Evolutionary conservation across 2,888 invertebrate species (phyloP).

Genomic region (Andrena chrysosceles): DNA sequence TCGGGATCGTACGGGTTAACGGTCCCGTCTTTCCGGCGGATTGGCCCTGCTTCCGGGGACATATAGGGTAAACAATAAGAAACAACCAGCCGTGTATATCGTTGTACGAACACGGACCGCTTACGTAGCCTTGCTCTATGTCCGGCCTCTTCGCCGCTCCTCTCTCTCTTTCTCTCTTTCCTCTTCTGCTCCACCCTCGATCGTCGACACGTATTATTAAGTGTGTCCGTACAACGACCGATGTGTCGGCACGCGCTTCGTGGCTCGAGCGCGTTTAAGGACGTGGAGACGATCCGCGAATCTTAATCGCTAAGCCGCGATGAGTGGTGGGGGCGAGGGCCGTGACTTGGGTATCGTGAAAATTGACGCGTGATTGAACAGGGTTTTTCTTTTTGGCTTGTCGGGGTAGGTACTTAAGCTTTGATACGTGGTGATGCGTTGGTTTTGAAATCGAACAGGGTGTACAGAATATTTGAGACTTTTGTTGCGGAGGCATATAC

Average conservation of each 20-base stretch:
- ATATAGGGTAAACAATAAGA: slow-evolving; percentile 84
- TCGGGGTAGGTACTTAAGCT: too few relatives aligned
- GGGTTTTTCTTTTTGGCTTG: too few relatives aligned
- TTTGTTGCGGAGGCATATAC: too few relatives aligned
- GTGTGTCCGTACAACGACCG: slow-evolving; percentile 80
- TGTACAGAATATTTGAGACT: too few relatives aligned
- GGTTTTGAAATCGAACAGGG: too few relatives aligned
- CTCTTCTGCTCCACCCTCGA: slow-evolving; percentile 35
- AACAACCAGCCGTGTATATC: slow-evolving; percentile 57
- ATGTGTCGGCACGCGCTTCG: slow-evolving; percentile 75
- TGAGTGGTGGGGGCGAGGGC: not conserved
- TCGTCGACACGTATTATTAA: slow-evolving; percentile 78
- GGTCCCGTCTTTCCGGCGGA: slow-evolving; percentile 84
- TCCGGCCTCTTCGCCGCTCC: slow-evolving; percentile 50
- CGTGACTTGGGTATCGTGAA: not conserved
- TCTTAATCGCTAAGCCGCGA: slow-evolving; percentile 41
- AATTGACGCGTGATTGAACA: not conserved
- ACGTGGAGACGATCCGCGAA: slow-evolving; percentile 58
- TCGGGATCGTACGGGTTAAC: slow-evolving; percentile 84
- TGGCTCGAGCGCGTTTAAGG: slow-evolving; percentile 64
- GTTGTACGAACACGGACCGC: slow-evolving; percentile 55
- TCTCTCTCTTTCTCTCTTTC: slow-evolving; percentile 6
- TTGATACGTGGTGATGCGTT: too few relatives aligned
- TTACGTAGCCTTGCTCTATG: slow-evolving; percentile 55
- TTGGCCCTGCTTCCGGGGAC: slow-evolving; percentile 85